Evolutionary conservation across 2,888 invertebrate species (phyloP).

Genomic region (Anarsia innoxiella): DNA sequence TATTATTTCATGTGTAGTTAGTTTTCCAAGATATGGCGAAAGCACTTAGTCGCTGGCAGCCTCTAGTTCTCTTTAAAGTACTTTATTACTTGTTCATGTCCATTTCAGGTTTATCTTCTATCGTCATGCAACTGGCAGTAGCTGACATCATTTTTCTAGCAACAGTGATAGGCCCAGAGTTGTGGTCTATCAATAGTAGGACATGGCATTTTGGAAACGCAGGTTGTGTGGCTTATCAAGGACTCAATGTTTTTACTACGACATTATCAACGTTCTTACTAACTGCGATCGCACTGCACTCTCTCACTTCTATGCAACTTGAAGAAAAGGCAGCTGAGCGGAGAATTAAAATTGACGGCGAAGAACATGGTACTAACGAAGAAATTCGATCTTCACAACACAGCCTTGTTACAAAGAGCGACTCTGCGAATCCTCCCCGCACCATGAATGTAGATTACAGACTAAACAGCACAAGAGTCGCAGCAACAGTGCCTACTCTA

Average conservation of each 20-base stretch:
- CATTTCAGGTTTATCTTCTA: slow-evolving; percentile 69
- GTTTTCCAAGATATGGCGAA: too few species aligned
- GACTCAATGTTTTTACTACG: slow-evolving; percentile 70
- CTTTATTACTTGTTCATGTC: neutral
- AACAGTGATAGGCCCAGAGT: slow-evolving; percentile 62
- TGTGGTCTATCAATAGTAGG: slow-evolving; percentile 64
- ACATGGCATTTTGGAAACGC: slow-evolving; percentile 69
- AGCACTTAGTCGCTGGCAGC: too few species aligned
- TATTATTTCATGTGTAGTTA: too few species aligned
- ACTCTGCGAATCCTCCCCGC: slow-evolving; percentile 62
- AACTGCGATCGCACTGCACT: slow-evolving; percentile 73
- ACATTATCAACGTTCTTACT: slow-evolving; percentile 74
- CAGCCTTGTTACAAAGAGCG: slow-evolving; percentile 65
- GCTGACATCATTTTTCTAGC: slow-evolving; percentile 65
- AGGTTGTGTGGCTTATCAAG: slow-evolving; percentile 71
- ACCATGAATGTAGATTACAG: slow-evolving; percentile 74
- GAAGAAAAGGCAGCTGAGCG: slow-evolving; percentile 53
- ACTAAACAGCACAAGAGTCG: slow-evolving; percentile 51
- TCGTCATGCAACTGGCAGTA: slow-evolving; percentile 70
- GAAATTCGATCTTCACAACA: slow-evolving; percentile 65
- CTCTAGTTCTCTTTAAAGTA: neutral
- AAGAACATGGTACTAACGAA: slow-evolving; percentile 55
- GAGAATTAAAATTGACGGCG: slow-evolving; percentile 42
- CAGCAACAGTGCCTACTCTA: slow-evolving; percentile 68
- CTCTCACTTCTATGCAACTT: slow-evolving; percentile 70